Evolutionary conservation across 2,113 vertebrate species (phyloP).

Genomic region (Catharus fuscescens): DNA sequence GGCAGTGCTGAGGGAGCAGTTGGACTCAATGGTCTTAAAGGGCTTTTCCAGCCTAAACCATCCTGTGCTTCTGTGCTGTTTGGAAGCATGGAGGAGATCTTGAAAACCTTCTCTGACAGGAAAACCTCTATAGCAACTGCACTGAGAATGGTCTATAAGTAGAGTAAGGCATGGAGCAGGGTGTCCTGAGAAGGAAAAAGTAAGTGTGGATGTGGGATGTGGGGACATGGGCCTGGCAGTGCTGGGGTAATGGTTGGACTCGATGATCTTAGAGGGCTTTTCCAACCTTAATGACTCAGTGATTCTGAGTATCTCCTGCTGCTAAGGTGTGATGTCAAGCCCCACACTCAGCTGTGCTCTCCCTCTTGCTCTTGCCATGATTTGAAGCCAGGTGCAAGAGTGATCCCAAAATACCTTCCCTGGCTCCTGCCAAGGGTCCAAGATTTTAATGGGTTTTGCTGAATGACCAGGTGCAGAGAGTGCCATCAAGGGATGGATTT

Average conservation of each 20-base stretch:
- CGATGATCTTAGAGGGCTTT: background rate
- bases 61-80: background rate
- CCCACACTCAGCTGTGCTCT: background rate
- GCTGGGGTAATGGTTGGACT: background rate
- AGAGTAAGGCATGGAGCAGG: background rate
- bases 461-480: background rate
- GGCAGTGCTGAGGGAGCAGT: background rate
- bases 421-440: background rate
- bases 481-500: background rate
- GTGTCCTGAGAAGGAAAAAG: background rate
- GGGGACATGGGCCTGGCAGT: background rate
- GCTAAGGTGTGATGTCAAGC: background rate
- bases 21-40: background rate
- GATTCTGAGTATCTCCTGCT: background rate
- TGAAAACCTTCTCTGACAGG: background rate
- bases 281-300: background rate
- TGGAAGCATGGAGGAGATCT: background rate
- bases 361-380: background rate
- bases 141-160: background rate
- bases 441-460: background rate
- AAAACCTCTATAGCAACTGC: background rate
- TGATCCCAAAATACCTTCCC: background rate
- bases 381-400: background rate
- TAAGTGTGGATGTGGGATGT: background rate
- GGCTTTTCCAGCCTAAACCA: background rate